These are phyloP conservation scores for Drosophila aldrichi DNA, from an alignment of 2,888 invertebrate species.

Conservation along the genomic window DNA sequence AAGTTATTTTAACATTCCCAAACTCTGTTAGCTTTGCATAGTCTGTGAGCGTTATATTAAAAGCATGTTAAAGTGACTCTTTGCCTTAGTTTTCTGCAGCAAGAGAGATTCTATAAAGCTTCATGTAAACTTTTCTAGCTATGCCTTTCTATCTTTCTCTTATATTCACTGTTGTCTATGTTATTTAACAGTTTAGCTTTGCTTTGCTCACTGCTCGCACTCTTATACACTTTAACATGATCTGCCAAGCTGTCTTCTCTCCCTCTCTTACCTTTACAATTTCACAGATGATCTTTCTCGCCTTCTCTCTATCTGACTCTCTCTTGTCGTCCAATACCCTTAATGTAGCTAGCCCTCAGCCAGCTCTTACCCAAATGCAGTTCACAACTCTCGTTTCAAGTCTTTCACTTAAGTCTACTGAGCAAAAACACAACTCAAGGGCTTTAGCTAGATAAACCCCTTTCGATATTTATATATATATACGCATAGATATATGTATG, in stretches of 20 bases:
- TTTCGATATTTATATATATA: not conserved
- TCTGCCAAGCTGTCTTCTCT: not conserved
- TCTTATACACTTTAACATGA: not conserved
- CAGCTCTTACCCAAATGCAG: slow-evolving; percentile 19
- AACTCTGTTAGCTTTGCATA: not conserved
- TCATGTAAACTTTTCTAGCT: not conserved
- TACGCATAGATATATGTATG: not conserved
- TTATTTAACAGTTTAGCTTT: not conserved
- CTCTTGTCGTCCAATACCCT: not conserved
- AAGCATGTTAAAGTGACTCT: not conserved
- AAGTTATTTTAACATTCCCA: too few relatives aligned
- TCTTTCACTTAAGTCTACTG: slow-evolving; percentile 59
- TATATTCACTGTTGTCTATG: not conserved
- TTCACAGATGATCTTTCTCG: not conserved
- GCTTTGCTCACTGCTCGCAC: too few relatives aligned
- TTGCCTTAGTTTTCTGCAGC: not conserved
- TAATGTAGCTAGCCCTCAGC: not conserved
- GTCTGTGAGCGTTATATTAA: not conserved
- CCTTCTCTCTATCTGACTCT: slow-evolving; percentile 1
- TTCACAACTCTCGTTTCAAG: slow-evolving; percentile 32
- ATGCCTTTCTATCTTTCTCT: not conserved
- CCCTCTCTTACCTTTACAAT: not conserved
- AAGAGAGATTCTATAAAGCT: not conserved
- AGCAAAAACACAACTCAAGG: slow-evolving; percentile 58
- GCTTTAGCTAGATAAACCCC: not conserved